A percentile compares a stretch with the other conserved stretches of the same genome.
Evolutionary conservation across 2,113 vertebrate species (phyloP).

Genomic region (Natator depressus): DNA sequence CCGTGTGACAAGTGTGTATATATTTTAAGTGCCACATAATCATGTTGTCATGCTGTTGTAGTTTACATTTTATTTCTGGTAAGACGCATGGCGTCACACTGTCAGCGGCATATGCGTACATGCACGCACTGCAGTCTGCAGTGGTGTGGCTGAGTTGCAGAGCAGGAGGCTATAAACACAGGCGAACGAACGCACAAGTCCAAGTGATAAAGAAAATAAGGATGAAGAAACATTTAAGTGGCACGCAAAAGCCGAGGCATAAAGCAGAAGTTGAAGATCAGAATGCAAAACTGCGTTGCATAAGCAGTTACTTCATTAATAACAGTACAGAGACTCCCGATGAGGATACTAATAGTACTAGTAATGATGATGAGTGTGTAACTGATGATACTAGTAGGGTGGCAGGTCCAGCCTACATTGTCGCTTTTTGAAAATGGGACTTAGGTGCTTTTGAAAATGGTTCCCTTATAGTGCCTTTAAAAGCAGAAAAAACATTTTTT

Average conservation of each 20-base stretch:
- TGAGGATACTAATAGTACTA: no score
- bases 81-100: neutral
- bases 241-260: neutral
- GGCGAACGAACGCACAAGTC: neutral
- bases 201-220: neutral
- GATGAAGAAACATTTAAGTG: neutral
- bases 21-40: neutral
- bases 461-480: neutral
- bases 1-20: neutral
- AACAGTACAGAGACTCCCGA: no score
- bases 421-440: neutral
- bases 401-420: neutral
- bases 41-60: no score
- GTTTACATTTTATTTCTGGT: no score
- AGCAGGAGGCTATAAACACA: neutral
- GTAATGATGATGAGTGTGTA: no score
- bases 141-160: neutral
- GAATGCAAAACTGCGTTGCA: no score
- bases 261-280: no score
- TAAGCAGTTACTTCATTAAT: no score
- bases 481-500: neutral
- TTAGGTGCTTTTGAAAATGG: neutral
- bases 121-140: neutral
- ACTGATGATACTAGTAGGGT: no score
- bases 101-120: neutral